Evolutionary conservation across 2,888 invertebrate species (phyloP).

Genomic region (Geophilus truncorum): DNA sequence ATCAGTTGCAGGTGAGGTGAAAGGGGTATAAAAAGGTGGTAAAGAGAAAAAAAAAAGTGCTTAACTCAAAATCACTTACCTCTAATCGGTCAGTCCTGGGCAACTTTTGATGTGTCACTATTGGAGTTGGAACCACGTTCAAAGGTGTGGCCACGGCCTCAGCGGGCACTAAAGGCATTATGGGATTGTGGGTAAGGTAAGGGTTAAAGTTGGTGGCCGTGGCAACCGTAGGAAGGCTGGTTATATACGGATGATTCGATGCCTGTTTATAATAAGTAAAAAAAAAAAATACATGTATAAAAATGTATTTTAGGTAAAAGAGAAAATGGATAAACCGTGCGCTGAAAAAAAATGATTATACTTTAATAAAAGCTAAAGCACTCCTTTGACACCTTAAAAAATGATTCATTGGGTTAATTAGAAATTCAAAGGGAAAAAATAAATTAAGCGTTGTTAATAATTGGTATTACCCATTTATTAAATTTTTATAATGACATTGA

Average conservation of each 20-base stretch:
- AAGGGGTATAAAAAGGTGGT: neutral
- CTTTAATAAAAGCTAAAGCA: neutral
- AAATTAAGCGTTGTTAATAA: too few relatives aligned
- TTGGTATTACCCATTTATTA: too few relatives aligned
- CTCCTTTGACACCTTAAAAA: neutral
- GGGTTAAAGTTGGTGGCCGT: constrained; percentile 73
- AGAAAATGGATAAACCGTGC: neutral
- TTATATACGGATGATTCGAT: constrained; percentile 88
- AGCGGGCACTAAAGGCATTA: constrained; percentile 85
- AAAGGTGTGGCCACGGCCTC: constrained; percentile 69
- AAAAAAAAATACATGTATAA: constrained; percentile 28
- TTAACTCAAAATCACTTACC: constrained; percentile 60
- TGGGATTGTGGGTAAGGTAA: constrained; percentile 75
- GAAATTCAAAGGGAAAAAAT: too few relatives aligned
- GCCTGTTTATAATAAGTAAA: neutral
- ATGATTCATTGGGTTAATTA: neutral
- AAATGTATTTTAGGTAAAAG: too few relatives aligned
- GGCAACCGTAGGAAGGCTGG: constrained; percentile 81
- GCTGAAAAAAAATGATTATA: neutral
- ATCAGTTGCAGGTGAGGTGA: neutral
- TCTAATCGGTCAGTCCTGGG: constrained; percentile 90
- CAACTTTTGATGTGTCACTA: constrained; percentile 82
- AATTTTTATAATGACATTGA: neutral
- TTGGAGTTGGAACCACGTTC: constrained; percentile 57
- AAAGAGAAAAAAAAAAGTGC: neutral